Base-by-base conservation (phyloP, 2,888 invertebrate species). In the Polymixis lichenea region DNA sequence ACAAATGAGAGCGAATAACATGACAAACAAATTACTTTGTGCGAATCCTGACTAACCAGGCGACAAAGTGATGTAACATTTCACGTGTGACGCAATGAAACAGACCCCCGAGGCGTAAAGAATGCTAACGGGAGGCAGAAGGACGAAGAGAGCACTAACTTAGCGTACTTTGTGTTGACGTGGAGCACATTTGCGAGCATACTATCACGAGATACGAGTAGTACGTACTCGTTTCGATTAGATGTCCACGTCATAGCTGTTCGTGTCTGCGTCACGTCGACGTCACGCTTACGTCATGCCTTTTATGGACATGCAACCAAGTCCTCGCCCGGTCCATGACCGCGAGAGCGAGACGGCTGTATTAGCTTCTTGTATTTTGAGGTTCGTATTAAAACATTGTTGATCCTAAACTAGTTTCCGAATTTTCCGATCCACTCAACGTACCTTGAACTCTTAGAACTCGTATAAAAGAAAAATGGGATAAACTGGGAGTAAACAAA, bases 221-320 rank as follows among this genome's bases (percentile, higher is more conserved):
- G 69, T 62, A 76, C 81, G 78, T 72, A 65, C 78, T 86, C 72
- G 77, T 86, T 87, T 80, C 82, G 75, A 81, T 84, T 78, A 75
- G 76, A 65, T 75, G 69, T 86, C 78, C 68, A 84, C 88, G 87
- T 88, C 87, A 86, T 79, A 83, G 75, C 66, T 55, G 55, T 77
- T 71, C 75, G 67, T 71, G 80, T 76, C 82, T 85, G 85, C 89
- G 89, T 88, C 89, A 89, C 72, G 79, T 68, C 82, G 76, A 87
- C 89, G 89, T 89, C 89, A 89, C 83, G 67, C 68, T 82, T 82
- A 87, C 86, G 87, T 84, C 87, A 86, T 77, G 77, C 58, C 82
- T 84, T 88, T 82, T 86, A 86, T 82, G 78, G 86, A 72, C 83
- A 82, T 85, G 83, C 86, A 77, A 72, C 78, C 65, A 51, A 71